Base-by-base conservation (phyloP, 92 coral and sea anemone genomes). In the Isaurus tuberculatus region DNA sequence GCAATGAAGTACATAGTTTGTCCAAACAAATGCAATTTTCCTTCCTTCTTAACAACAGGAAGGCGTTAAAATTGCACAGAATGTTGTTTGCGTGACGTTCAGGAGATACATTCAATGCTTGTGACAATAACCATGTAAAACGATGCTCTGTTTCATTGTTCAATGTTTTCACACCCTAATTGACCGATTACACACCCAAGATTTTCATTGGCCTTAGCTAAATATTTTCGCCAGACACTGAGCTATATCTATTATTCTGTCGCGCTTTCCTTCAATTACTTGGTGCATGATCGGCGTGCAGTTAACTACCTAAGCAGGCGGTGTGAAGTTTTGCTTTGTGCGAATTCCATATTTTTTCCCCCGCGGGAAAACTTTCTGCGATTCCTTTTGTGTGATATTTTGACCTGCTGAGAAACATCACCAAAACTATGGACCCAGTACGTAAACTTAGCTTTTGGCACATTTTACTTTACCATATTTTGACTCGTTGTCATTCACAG, bases 321-420 rank as follows among this genome's bases (percentile, higher is more conserved):
- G 4, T 73, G 13, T 36, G 72, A 51, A 51, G 60, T 55, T 19
- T 46, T n/a, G 25, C 31, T 70, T 65, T 42, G 49, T 65, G 66
- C 69, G 16, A 27, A 55, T 42, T 69, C 23, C 42, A 68, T 69
- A 46, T 66, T 82, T 69, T 42, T 69, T 58, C 19, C 67, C 51
- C 69, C 68, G 32, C 27, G 31, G 69, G 58, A 33, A 77, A 34
- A 14, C 82, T 20, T 42, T 58, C 70, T 48, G 51, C 69, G 51
- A 23, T n/a, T 36, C 53, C 23, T 57, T 77, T 61, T 23, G 20
- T 36, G 13, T 77, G 31, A 60, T 40, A 40, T 77, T 77, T 77
- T 57, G 17, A 27, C 82, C 82, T 37, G 82, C 82, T 77, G 82
- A 43, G 82, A 77, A 77, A 57, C 70, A 77, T 77, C 82, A 77